Evolutionary conservation across 1,140 invertebrate species (phyloP), one percentile per base, ranked within the genome.

Genomic region (Meloidogyne floridensis): DNA sequence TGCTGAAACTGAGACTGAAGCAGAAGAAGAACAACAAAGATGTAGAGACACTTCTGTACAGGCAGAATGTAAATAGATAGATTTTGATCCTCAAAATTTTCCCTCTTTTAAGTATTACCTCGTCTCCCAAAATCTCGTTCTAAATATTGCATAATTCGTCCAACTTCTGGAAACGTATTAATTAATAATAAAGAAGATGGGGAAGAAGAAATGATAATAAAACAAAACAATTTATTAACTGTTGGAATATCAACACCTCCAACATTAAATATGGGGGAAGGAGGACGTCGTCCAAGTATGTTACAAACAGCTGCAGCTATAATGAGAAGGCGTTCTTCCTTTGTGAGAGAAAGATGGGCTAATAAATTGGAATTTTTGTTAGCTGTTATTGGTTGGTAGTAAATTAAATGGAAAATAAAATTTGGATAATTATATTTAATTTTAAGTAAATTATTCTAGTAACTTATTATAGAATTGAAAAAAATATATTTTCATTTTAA

Each of bases 321-420:
- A 11, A 80, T 73, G 42, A 47, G 82, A 20, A 70, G 84, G 18
- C 80, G 84, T 4, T 82, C 78, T 32, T 74, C 69, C 20, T 76
- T 86, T 13, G 84, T 74, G 18, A 72, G 91, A 18, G 89, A 91
- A 73, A 85, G 87, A 59, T 96, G 95, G 95, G 93, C 93, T 73
- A 95, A 94, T 90, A 95, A 96, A 91, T 92, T 94, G 81, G 95
- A 96, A 91, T 96, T 97, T 90, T 92, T 97, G n/a, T 92, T 97
- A 7, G 95, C 95, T 47, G 95, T 96, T 75, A 95, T 96, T 84
- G 95, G 94, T 6, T n/a, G n/a, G n/a, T n/a, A n/a, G n/a, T n/a
- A n/a, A n/a, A n/a, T n/a, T n/a, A n/a, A n/a, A n/a, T n/a, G n/a
- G n/a, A n/a, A n/a, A n/a, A n/a, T n/a, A n/a, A n/a, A n/a, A n/a